A percentile compares a stretch with the other conserved stretches of the same genome.
Conservation (phyloP, 2,113 vertebrate species). For the Zapornia atra region DNA sequence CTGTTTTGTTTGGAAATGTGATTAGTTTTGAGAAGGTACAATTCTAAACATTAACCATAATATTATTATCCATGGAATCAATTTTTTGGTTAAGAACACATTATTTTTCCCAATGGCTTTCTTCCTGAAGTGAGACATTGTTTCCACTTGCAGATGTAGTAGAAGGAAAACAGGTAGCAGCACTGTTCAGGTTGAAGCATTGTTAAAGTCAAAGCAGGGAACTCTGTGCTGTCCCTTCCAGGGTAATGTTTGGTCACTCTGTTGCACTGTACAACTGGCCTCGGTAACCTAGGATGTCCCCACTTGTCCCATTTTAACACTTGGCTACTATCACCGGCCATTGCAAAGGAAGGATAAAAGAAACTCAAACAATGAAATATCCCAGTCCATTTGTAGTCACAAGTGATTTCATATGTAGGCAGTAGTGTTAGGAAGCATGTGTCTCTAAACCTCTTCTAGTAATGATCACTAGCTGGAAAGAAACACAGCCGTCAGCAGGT, state of each 20-base stretch:
- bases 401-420: background rate
- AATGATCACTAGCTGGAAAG: background rate
- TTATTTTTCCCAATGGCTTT: background rate
- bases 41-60: too few relatives aligned
- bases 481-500: background rate
- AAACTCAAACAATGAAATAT: background rate
- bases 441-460: background rate
- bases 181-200: background rate
- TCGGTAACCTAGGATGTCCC: background rate
- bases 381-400: background rate
- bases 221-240: fast-evolving
- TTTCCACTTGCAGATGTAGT: background rate
- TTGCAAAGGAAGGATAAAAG: background rate
- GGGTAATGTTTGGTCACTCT: background rate
- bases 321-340: background rate
- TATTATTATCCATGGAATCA: too few relatives aligned
- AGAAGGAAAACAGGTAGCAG: background rate
- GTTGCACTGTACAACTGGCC: background rate
- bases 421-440: background rate
- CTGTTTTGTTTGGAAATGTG: too few relatives aligned
- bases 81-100: background rate
- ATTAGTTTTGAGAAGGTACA: too few relatives aligned
- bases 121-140: background rate
- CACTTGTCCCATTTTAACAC: background rate
- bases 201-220: background rate